Conservation (phyloP, 1,140 invertebrate genomes). For the Melipona quadrifasciata region DNA sequence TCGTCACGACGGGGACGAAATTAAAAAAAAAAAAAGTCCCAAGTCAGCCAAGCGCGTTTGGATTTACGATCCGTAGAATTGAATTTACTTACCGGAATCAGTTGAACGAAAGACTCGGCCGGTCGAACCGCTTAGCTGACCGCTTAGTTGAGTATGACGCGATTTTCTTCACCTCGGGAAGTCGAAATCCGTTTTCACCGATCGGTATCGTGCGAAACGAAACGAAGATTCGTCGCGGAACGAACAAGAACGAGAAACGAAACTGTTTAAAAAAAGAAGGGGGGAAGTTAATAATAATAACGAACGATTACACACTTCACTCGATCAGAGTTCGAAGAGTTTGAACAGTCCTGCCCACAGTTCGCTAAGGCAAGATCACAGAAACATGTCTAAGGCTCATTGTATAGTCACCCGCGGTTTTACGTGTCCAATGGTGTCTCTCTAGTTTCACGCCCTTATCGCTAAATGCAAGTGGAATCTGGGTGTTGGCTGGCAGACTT, state of each 20-base stretch:
- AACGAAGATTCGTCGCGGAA: conserved; percentile 18
- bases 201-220: conserved; percentile 22
- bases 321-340: conserved; percentile 61
- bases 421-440: not conserved
- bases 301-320: conserved; percentile 45
- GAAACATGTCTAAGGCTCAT: conserved; percentile 60
- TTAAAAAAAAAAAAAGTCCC: not conserved
- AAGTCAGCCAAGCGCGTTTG: not conserved
- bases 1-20: conserved; percentile 5
- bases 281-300: not conserved
- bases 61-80: not conserved
- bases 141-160: not conserved
- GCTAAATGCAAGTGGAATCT: conserved; percentile 82
- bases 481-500: conserved; percentile 89
- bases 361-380: conserved; percentile 60
- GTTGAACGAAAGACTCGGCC: not conserved
- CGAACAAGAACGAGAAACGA: not conserved
- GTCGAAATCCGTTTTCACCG: conserved; percentile 12
- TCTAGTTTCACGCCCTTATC: conserved; percentile 49
- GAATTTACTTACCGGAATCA: conserved; percentile 37
- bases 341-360: conserved; percentile 34
- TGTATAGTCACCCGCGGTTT: conserved; percentile 32
- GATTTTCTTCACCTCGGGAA: not conserved
- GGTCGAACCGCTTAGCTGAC: conserved; percentile 14
- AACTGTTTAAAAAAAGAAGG: not conserved